Conservation (phyloP, 2,888 invertebrate species). For the Lampropteryx suffumata region DNA sequence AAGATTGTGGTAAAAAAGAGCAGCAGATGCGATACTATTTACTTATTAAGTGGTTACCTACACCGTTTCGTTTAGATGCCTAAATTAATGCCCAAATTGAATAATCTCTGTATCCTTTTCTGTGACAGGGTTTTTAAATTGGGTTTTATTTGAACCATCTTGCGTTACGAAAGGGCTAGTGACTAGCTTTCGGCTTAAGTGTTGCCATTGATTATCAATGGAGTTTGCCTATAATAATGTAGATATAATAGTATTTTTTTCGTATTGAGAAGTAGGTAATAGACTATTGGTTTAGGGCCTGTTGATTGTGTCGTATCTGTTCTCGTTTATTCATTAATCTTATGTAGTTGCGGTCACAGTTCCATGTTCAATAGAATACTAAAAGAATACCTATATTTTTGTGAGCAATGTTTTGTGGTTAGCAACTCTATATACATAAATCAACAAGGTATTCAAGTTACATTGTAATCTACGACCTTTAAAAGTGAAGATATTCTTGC, state of each 20-base stretch:
- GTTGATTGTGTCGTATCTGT: conserved; percentile 42
- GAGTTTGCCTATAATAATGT: conserved; percentile 9
- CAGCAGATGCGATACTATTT: conserved; percentile 33
- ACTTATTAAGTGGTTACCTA: conserved; percentile 10
- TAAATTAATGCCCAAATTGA: neutral
- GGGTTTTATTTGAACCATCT: neutral
- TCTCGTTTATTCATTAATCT: conserved; percentile 39
- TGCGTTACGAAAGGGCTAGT: neutral
- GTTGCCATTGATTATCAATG: neutral
- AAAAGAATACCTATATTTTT: conserved; percentile 73
- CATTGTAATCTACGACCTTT: conserved; percentile 57
- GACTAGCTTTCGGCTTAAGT: conserved; percentile 16
- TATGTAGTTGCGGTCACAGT: conserved; percentile 61
- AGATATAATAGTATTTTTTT: conserved; percentile 8
- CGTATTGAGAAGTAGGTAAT: neutral
- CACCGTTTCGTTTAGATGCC: neutral
- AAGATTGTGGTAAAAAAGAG: conserved; percentile 33
- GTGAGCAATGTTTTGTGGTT: conserved; percentile 70
- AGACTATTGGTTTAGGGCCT: conserved; percentile 17
- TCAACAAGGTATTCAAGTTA: conserved; percentile 21
- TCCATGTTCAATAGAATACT: conserved; percentile 68
- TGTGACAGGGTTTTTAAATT: neutral
- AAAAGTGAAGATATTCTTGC: conserved; percentile 71
- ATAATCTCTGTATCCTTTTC: too few species aligned
- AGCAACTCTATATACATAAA: conserved; percentile 24